Evolutionary conservation across 37 sponge, comb jelly and placozoan species (phyloP).

Genomic region (Cliona cf. orientalis): DNA sequence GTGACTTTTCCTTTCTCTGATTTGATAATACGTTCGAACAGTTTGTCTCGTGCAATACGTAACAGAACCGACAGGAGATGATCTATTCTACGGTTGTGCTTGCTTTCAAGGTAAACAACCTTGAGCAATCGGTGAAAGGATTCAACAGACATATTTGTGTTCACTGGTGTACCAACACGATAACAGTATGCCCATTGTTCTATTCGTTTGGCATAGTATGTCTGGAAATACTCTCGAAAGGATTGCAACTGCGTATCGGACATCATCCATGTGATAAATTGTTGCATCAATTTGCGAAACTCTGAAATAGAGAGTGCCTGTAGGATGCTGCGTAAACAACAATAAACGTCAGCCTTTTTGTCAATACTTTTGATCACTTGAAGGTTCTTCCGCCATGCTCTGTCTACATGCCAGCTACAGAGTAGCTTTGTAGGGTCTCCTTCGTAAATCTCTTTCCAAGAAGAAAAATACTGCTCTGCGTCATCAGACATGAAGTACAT

Average conservation of each 20-base stretch:
- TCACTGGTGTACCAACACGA: slow-evolving; percentile 31
- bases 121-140: slow-evolving; percentile 71
- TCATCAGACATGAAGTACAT: slow-evolving; percentile 52
- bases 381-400: slow-evolving; percentile 50
- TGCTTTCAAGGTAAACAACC: slow-evolving; percentile 44
- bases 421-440: slow-evolving; percentile 37
- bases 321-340: slow-evolving; percentile 33
- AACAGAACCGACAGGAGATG: slow-evolving; percentile 36
- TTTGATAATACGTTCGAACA: slow-evolving; percentile 58
- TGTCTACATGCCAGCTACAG: slow-evolving; percentile 69
- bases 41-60: slow-evolving; percentile 53
- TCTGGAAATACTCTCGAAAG: slow-evolving; percentile 42
- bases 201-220: slow-evolving; percentile 25
- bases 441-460: slow-evolving; percentile 59
- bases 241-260: not conserved
- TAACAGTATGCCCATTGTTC: slow-evolving; percentile 68
- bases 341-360: slow-evolving; percentile 30
- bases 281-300: slow-evolving; percentile 30
- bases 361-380: not conserved
- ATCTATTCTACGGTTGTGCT: slow-evolving; percentile 53
- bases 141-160: slow-evolving; percentile 72
- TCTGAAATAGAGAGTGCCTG: slow-evolving; percentile 15
- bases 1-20: slow-evolving; percentile 53
- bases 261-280: not conserved
- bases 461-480: slow-evolving; percentile 59